A percentile compares a stretch with the other conserved stretches of the same genome.
These are phyloP conservation scores for Paracanthobrama guichenoti DNA, from an alignment of 2,113 vertebrate genomes.

Conservation along the genomic window DNA sequence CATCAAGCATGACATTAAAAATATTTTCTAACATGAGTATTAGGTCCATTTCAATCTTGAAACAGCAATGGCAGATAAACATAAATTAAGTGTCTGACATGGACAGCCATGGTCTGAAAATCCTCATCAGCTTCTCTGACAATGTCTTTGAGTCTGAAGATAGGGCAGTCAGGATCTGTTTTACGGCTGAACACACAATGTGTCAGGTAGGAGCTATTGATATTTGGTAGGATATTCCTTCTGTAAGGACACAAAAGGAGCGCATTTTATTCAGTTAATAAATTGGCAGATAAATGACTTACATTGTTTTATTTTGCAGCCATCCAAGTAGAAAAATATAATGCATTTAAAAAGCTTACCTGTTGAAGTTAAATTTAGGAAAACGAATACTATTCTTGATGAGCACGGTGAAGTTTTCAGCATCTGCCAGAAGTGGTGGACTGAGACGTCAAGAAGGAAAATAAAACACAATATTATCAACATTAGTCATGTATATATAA, in stretches of 20 bases:
- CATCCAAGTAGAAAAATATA: background rate
- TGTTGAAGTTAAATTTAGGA: constrained; percentile 86
- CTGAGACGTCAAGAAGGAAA: constrained; percentile 64
- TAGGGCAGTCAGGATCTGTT: constrained; percentile 83
- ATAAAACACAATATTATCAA: background rate
- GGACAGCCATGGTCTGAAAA: constrained; percentile 83
- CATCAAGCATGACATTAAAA: background rate
- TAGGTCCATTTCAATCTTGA: background rate
- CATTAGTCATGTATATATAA: too few species aligned
- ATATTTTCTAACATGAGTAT: too few species aligned
- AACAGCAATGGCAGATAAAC: background rate
- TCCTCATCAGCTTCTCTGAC: constrained; percentile 74
- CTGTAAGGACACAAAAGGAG: constrained; percentile 60
- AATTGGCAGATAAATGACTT: background rate
- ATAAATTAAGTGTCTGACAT: constrained; percentile 68
- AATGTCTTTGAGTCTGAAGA: constrained; percentile 80
- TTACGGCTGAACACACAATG: constrained; percentile 73
- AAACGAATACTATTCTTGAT: constrained; percentile 89
- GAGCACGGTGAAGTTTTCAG: constrained; percentile 86
- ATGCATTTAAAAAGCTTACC: constrained; percentile 69
- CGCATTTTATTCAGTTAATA: background rate
- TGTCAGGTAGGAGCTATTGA: constrained; percentile 77
- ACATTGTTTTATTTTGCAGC: background rate
- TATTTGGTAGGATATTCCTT: constrained; percentile 81
- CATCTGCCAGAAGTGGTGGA: constrained; percentile 77